A percentile compares a stretch with the other conserved stretches of the same genome.
Conservation (phyloP, 2,797 vertebrate genomes). For the Neoniphon sammara region DNA sequence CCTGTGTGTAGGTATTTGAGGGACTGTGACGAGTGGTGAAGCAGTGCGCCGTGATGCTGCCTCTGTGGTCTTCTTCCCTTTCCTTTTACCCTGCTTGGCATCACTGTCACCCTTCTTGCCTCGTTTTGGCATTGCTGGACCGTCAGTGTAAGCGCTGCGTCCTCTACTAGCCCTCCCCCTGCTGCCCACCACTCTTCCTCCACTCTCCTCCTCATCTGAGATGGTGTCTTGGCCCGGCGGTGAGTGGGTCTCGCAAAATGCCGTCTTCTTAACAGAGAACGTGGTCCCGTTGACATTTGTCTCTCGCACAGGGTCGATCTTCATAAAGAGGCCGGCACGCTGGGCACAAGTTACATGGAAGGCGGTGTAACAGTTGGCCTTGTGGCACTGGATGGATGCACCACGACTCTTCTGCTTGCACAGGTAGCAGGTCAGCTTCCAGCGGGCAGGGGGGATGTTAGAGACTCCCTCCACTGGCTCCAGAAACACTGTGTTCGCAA, state of each 20-base stretch:
- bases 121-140: slow-evolving; percentile 76
- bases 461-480: slow-evolving; percentile 95
- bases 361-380: slow-evolving; percentile 97
- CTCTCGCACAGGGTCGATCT: slow-evolving; percentile 96
- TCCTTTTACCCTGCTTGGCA: slow-evolving; percentile 86
- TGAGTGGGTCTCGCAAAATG: slow-evolving; percentile 93
- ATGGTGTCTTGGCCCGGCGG: slow-evolving; percentile 81
- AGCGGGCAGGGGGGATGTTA: slow-evolving; percentile 95
- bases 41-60: slow-evolving; percentile 71
- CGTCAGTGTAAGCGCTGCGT: slow-evolving; percentile 79
- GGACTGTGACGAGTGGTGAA: slow-evolving; percentile 85
- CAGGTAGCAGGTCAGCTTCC: slow-evolving; percentile 96
- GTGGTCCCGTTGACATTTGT: slow-evolving; percentile 92
- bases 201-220: slow-evolving; percentile 80
- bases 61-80: slow-evolving; percentile 87
- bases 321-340: slow-evolving; percentile 96
- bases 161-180: slow-evolving; percentile 84
- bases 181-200: slow-evolving; percentile 80
- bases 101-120: slow-evolving; percentile 86
- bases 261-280: slow-evolving; percentile 96
- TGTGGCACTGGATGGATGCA: slow-evolving; percentile 97
- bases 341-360: slow-evolving; percentile 98
- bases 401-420: slow-evolving; percentile 96
- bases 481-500: slow-evolving; percentile 97
- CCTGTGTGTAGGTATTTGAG: slow-evolving; percentile 95